These are phyloP conservation scores for Cheilinus undulatus DNA, from an alignment of 2,113 vertebrate genomes.

Conservation along the genomic window DNA sequence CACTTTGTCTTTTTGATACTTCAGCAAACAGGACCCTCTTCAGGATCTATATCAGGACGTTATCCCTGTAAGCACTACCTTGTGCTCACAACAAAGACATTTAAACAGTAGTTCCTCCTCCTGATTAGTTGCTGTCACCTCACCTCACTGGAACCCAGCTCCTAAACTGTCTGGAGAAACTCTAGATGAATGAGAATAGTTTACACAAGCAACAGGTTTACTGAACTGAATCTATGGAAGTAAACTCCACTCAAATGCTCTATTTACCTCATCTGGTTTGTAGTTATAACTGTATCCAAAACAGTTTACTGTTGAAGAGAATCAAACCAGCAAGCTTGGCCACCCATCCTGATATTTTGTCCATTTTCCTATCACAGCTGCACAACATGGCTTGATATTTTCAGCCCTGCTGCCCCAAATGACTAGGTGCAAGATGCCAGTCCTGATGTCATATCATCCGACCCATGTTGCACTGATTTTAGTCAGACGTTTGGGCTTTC, in stretches of 20 bases:
- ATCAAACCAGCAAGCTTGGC: constrained; percentile 8
- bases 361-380: constrained; percentile 65
- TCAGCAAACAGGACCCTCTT: background rate
- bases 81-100: background rate
- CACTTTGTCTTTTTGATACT: background rate
- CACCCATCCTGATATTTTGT: constrained; percentile 26
- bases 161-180: too few relatives aligned
- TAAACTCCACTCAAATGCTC: too few relatives aligned
- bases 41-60: too few relatives aligned
- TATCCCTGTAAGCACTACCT: background rate
- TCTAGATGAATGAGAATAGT: too few relatives aligned
- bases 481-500: constrained; percentile 43
- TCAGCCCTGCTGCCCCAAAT: constrained; percentile 62
- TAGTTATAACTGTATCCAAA: background rate
- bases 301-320: background rate
- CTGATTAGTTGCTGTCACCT: too few relatives aligned
- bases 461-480: constrained; percentile 25
- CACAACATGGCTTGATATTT: constrained; percentile 55
- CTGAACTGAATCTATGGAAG: too few relatives aligned
- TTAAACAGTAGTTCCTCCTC: too few relatives aligned
- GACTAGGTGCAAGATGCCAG: constrained; percentile 66
- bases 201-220: background rate
- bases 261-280: background rate
- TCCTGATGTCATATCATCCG: constrained; percentile 59
- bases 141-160: too few relatives aligned